A percentile compares a stretch with the other conserved stretches of the same genome.
These are phyloP conservation scores for Dicranocentrus wangi DNA, from an alignment of 2,888 invertebrate species.

Conservation along the genomic window DNA sequence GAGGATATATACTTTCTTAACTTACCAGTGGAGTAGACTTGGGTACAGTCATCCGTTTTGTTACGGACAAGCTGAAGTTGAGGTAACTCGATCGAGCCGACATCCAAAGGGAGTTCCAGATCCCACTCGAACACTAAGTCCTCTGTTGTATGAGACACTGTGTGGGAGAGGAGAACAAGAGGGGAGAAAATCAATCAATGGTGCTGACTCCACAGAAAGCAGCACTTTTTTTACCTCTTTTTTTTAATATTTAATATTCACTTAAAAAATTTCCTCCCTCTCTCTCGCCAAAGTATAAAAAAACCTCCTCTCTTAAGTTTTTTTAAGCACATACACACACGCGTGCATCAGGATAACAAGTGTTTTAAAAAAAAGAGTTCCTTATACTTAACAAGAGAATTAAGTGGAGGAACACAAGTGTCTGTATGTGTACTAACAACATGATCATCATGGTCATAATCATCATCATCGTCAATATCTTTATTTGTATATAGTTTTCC, in stretches of 20 bases:
- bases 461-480: not conserved
- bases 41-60: conserved; percentile 91
- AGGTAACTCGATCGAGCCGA: conserved; percentile 90
- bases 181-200: conserved; percentile 25
- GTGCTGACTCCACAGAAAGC: conserved; percentile 27
- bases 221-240: conserved; percentile 6
- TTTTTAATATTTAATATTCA: not conserved
- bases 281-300: not conserved
- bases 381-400: not conserved
- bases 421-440: too few species aligned
- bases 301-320: not conserved
- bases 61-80: conserved; percentile 90
- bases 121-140: conserved; percentile 96
- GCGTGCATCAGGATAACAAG: not conserved
- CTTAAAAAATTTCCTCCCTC: not conserved
- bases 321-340: not conserved
- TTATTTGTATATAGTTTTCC: not conserved
- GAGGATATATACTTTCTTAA: too few species aligned
- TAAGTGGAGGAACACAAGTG: not conserved
- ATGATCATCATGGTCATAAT: too few species aligned
- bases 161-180: conserved; percentile 25
- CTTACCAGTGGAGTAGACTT: conserved; percentile 90
- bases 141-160: conserved; percentile 95
- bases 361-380: not conserved
- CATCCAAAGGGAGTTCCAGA: conserved; percentile 89